These are phyloP conservation scores for Xiphydria camelus DNA, from an alignment of 2,888 invertebrate genomes.

Conservation along the genomic window DNA sequence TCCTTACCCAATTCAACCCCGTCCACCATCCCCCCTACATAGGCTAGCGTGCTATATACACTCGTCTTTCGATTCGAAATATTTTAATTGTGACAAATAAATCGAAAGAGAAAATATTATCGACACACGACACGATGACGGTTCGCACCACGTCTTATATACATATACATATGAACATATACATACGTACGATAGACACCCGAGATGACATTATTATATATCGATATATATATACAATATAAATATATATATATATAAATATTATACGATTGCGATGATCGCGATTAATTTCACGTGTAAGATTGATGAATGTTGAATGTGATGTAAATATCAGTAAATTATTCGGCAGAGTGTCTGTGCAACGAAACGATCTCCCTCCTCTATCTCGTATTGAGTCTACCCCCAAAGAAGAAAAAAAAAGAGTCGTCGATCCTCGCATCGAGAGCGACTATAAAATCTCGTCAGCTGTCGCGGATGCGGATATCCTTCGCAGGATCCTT, in stretches of 20 bases:
- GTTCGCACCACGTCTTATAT: too few relatives aligned
- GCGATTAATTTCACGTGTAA: constrained; percentile 11
- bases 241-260: constrained; percentile 37
- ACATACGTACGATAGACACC: constrained; percentile 31
- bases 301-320: constrained; percentile 17
- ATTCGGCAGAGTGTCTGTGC: constrained; percentile 28
- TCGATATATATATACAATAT: constrained; percentile 36
- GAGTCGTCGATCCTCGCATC: too few relatives aligned
- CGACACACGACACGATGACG: constrained; percentile 22
- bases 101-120: constrained; percentile 14
- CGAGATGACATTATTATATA: constrained; percentile 30
- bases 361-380: constrained; percentile 6
- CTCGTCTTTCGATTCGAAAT: constrained; percentile 46
- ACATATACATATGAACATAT: constrained; percentile 22
- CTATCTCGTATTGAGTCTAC: too few relatives aligned
- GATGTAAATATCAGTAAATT: constrained; percentile 41
- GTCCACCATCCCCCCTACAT: too few relatives aligned
- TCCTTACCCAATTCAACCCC: too few relatives aligned
- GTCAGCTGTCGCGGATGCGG: too few relatives aligned
- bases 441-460: too few relatives aligned
- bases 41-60: too few relatives aligned
- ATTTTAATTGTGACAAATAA: constrained; percentile 36
- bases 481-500: constrained; percentile 17
- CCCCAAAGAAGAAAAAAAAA: too few relatives aligned
- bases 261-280: constrained; percentile 21